Evolutionary conservation across 2,888 invertebrate genomes (phyloP).

Genomic region (Dolichomitus sp.): DNA sequence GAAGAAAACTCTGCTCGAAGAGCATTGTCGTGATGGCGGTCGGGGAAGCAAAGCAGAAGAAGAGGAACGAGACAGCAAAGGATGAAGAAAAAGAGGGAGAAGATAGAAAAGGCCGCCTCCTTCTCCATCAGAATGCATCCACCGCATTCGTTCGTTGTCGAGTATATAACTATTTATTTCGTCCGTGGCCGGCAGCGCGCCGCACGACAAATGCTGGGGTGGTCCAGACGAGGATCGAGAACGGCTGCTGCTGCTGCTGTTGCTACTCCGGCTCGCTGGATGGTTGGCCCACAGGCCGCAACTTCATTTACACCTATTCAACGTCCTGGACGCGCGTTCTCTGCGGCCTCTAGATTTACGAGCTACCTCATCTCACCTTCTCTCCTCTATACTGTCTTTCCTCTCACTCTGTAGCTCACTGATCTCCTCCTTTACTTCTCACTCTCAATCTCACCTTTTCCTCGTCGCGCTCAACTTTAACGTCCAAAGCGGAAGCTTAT

Average conservation of each 20-base stretch:
- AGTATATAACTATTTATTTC: slow-evolving; percentile 70
- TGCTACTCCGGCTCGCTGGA: slow-evolving; percentile 32
- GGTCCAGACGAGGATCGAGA: slow-evolving; percentile 72
- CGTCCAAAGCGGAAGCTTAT: slow-evolving; percentile 29
- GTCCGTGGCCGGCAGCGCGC: slow-evolving; percentile 54
- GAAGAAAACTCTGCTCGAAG: slow-evolving; percentile 55
- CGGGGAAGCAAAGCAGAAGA: background rate
- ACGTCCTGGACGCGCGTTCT: slow-evolving; percentile 71
- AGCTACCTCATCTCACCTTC: slow-evolving; percentile 76
- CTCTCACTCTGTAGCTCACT: slow-evolving; percentile 25
- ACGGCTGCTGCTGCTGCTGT: slow-evolving; percentile 32
- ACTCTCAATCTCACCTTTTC: slow-evolving; percentile 56
- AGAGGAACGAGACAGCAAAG: background rate
- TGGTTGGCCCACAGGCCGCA: slow-evolving; percentile 76
- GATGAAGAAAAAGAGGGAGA: slow-evolving; percentile 34
- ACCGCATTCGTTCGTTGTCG: slow-evolving; percentile 42
- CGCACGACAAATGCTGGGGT: slow-evolving; percentile 77
- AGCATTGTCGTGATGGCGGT: slow-evolving; percentile 51
- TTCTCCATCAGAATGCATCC: slow-evolving; percentile 33
- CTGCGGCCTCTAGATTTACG: slow-evolving; percentile 80
- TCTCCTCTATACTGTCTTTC: slow-evolving; percentile 9
- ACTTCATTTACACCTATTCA: slow-evolving; percentile 86
- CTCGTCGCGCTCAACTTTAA: slow-evolving; percentile 11
- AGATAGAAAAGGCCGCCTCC: slow-evolving; percentile 48
- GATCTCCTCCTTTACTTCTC: slow-evolving; percentile 59